phyloP scores from a whole-genome alignment of 2,113 vertebrate species.

The Zosterops japonicus region DNA sequence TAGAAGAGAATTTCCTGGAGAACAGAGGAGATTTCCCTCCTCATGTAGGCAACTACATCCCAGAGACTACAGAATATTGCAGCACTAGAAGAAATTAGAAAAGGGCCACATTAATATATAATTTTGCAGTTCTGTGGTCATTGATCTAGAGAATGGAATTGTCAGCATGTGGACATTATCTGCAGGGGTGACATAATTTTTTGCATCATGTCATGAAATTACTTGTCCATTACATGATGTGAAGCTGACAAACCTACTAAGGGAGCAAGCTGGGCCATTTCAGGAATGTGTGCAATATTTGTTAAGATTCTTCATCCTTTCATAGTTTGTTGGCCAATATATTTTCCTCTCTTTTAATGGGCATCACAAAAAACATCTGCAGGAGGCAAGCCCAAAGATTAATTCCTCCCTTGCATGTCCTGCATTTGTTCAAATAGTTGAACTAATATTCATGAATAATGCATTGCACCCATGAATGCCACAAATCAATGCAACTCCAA shows the following conservation, averaged over 20 bases:
- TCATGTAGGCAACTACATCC: not conserved
- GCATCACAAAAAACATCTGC: not conserved
- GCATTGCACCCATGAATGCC: not conserved
- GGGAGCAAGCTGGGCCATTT: not conserved
- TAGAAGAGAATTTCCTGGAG: not conserved
- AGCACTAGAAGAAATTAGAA: not conserved
- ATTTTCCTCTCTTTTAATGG: not conserved
- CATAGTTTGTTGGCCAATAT: not conserved
- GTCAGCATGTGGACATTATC: not conserved
- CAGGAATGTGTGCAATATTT: not conserved
- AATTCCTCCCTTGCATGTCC: not conserved
- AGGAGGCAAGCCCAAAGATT: not conserved
- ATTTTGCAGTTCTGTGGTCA: not conserved
- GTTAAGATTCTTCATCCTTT: not conserved
- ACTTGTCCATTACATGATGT: not conserved
- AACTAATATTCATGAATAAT: constrained; percentile 53
- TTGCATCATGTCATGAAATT: not conserved
- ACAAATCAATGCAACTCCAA: not conserved
- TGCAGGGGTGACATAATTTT: not conserved
- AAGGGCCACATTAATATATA: not conserved
- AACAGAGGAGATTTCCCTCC: not conserved
- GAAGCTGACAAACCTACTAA: not conserved
- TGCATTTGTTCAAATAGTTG: not conserved
- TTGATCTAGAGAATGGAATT: not conserved
- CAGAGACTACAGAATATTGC: not conserved